Percentiles rank a stretch among this genome's conserved stretches.
phyloP scores from a whole-genome alignment of 2,797 vertebrate genomes.

The Hydrolagus colliei region DNA sequence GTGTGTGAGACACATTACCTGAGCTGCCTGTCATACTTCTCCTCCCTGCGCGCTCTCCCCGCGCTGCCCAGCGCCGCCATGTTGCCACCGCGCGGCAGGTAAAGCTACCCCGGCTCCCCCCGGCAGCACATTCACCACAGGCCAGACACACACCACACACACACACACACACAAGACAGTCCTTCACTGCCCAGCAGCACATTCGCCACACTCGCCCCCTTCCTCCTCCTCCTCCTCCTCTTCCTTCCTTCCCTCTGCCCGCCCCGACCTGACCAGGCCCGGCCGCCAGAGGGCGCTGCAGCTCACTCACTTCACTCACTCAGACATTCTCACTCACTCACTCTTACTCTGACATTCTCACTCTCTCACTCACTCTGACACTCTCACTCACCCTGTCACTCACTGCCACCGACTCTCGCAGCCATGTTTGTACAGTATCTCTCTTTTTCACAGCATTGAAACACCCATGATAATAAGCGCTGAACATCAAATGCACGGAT shows the following conservation, averaged over 20 bases:
- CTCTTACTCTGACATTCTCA: not conserved
- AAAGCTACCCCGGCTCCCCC: not conserved
- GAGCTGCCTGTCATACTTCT: slow-evolving; percentile 25
- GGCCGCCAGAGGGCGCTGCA: too few relatives aligned
- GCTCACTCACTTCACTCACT: not conserved
- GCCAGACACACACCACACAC: not conserved
- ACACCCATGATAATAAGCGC: too few relatives aligned
- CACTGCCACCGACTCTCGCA: not conserved
- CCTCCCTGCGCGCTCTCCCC: not conserved
- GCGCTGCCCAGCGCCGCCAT: slow-evolving; percentile 1
- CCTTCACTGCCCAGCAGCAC: not conserved
- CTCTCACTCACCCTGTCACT: not conserved
- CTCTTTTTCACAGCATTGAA: too few relatives aligned
- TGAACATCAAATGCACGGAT: too few relatives aligned
- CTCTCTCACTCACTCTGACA: not conserved
- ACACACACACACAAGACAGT: not conserved
- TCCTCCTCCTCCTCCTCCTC: too few relatives aligned
- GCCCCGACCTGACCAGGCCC: too few relatives aligned
- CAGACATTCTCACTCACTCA: not conserved
- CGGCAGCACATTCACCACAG: not conserved
- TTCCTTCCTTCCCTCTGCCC: too few relatives aligned
- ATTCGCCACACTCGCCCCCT: too few relatives aligned
- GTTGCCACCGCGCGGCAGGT: not conserved
- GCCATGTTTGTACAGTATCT: too few relatives aligned
- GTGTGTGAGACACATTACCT: not conserved